Evolutionary conservation across 2,797 vertebrate species (phyloP).

Genomic region (Myotis daubentonii): DNA sequence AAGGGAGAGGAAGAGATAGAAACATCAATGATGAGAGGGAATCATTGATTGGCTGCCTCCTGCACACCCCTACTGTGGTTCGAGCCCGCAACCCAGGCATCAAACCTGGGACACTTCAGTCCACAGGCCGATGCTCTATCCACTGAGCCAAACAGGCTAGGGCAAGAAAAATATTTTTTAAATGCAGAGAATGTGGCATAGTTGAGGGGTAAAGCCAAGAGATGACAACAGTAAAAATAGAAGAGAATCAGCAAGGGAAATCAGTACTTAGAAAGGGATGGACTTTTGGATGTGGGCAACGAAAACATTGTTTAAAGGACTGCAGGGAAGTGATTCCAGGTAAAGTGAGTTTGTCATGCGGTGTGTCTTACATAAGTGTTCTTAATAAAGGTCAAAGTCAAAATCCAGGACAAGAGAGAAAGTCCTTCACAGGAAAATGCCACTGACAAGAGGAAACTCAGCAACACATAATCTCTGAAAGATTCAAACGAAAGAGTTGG

Average conservation of each 20-base stretch:
- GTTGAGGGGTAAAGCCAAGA: not conserved
- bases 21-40: too few species aligned
- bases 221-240: not conserved
- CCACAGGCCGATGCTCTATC: too few species aligned
- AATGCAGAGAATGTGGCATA: not conserved
- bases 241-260: not conserved
- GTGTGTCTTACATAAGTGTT: not conserved
- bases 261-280: too few species aligned
- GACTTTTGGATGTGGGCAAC: not conserved
- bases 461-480: not conserved
- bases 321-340: not conserved
- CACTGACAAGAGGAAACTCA: not conserved
- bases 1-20: too few species aligned
- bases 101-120: too few species aligned
- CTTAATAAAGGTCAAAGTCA: not conserved
- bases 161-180: not conserved
- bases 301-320: not conserved
- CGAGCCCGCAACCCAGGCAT: accelerated
- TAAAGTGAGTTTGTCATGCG: not conserved
- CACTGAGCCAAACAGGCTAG: too few species aligned
- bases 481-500: not conserved
- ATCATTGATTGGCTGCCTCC: too few species aligned
- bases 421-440: not conserved
- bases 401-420: not conserved
- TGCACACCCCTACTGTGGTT: too few species aligned